These are phyloP conservation scores for Cryptophagus acutangulus DNA, from an alignment of 2,888 invertebrate species.

Conservation along the genomic window DNA sequence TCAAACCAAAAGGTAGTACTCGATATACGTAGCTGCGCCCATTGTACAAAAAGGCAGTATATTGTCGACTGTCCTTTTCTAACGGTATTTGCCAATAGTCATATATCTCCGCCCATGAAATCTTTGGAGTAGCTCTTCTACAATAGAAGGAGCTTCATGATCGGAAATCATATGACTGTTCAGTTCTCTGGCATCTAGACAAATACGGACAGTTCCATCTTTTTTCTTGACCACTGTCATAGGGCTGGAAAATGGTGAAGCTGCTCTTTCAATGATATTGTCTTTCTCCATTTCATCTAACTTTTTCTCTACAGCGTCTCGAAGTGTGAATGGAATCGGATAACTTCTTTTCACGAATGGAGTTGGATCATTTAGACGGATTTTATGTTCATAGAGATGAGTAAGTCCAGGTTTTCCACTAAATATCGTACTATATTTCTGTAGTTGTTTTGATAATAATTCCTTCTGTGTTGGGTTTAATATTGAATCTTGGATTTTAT, in stretches of 20 bases:
- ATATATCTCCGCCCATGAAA: background rate
- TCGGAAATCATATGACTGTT: background rate
- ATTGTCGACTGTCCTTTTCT: conserved; percentile 6
- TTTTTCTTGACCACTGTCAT: conserved; percentile 26
- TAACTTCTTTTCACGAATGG: conserved; percentile 1
- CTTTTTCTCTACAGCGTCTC: conserved; percentile 1
- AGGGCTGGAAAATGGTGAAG: conserved; percentile 29
- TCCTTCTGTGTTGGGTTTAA: background rate
- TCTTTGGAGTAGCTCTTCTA: conserved; percentile 1
- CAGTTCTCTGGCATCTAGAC: conserved; percentile 25
- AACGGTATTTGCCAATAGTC: conserved; percentile 17
- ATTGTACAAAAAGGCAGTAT: conserved; percentile 10
- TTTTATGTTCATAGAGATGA: background rate
- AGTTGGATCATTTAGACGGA: background rate
- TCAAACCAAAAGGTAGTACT: conserved; percentile 13
- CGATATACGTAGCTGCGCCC: conserved; percentile 10
- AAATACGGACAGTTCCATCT: conserved; percentile 26
- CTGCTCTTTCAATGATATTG: conserved; percentile 29
- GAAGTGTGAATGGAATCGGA: conserved; percentile 1
- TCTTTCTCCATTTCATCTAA: conserved; percentile 21
- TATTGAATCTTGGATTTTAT: background rate
- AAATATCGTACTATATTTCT: background rate
- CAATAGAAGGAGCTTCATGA: conserved; percentile 3
- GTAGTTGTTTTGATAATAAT: background rate
- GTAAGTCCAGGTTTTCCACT: conserved; percentile 2